Evolutionary conservation across 2,113 vertebrate species (phyloP).

Genomic region (Cranoglanis bouderius): DNA sequence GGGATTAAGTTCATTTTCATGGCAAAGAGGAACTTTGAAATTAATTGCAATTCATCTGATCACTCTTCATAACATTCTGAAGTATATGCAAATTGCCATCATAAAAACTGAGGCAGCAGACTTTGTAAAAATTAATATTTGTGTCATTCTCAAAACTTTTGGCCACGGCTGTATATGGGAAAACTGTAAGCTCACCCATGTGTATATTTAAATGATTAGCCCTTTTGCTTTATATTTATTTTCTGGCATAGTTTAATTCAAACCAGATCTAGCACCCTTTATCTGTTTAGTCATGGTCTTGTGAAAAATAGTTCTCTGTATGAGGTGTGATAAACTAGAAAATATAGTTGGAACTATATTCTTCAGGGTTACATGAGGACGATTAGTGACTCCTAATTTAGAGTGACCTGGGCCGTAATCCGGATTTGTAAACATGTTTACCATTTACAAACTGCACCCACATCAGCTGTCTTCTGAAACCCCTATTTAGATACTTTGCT

Average conservation of each 20-base stretch:
- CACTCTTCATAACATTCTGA: no score
- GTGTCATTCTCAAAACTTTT: no score
- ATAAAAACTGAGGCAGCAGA: no score
- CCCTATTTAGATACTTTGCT: background rate
- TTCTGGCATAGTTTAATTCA: background rate
- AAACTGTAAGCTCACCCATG: background rate
- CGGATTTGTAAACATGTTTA: conserved; percentile 16
- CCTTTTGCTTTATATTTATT: background rate
- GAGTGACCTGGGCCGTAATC: background rate
- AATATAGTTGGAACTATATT: background rate
- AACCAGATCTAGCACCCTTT: background rate
- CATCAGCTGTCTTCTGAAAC: background rate
- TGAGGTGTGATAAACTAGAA: background rate
- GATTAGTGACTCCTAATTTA: background rate
- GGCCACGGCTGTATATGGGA: no score
- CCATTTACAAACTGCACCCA: background rate
- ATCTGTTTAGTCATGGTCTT: background rate
- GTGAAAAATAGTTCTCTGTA: background rate
- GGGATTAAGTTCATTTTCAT: no score
- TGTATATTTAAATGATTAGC: background rate
- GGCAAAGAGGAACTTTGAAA: no score
- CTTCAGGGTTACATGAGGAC: background rate
- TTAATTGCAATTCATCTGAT: no score
- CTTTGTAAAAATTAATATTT: no score
- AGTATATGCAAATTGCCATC: no score